Percentiles rank a stretch among this genome's conserved stretches.
Conservation (phyloP, 2,888 invertebrate genomes). For the Microctonus aethiopoides region DNA sequence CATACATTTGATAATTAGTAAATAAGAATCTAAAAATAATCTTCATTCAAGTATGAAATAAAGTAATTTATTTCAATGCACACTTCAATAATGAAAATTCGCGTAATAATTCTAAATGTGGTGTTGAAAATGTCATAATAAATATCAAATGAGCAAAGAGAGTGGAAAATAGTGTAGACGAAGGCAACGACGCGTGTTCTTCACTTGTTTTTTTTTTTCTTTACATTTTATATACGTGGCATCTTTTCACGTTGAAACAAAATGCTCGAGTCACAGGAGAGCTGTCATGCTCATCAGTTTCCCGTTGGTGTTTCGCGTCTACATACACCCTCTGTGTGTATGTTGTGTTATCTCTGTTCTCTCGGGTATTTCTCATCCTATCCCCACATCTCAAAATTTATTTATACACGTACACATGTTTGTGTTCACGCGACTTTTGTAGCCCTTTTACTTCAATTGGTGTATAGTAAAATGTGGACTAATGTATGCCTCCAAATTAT, state of each 20-base stretch:
- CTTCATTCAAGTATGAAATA: no score
- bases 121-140: no score
- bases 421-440: not conserved
- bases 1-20: not conserved
- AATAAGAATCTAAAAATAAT: no score
- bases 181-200: constrained; percentile 8
- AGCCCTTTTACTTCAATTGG: not conserved
- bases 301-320: not conserved
- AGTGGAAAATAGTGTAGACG: constrained; percentile 5
- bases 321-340: not conserved
- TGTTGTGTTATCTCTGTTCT: not conserved
- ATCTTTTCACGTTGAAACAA: constrained; percentile 28
- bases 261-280: constrained; percentile 30
- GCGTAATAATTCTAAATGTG: no score
- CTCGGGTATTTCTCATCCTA: not conserved
- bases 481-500: constrained; percentile 8
- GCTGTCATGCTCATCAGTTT: constrained; percentile 39
- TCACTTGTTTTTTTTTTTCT: constrained; percentile 28
- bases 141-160: not conserved
- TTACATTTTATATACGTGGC: constrained; percentile 2
- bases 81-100: no score
- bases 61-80: no score
- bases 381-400: not conserved
- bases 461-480: constrained; percentile 7
- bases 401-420: not conserved